phyloP scores from a whole-genome alignment of 92 coral and sea anemone genomes.

The Palythoa caribaeorum region DNA sequence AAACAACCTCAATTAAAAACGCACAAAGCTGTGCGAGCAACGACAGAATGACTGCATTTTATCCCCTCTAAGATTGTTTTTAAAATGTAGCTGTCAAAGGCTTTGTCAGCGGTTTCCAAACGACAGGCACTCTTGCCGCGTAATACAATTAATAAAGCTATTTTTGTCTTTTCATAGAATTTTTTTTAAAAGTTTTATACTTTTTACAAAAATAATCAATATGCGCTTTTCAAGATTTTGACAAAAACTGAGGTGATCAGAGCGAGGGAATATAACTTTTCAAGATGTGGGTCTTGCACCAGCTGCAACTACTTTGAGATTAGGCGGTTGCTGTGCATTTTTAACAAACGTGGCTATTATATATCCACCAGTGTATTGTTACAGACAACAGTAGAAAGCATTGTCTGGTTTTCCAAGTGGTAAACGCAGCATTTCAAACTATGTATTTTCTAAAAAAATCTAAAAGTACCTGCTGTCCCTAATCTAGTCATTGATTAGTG shows the following conservation, averaged over 20 bases:
- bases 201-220: background rate
- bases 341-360: background rate
- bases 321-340: background rate
- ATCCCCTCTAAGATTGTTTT: background rate
- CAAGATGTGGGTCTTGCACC: too few species aligned
- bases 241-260: background rate
- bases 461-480: too few species aligned
- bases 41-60: too few species aligned
- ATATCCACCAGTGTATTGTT: background rate
- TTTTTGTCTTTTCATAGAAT: background rate
- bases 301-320: background rate
- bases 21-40: background rate
- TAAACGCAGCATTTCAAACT: background rate
- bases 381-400: background rate
- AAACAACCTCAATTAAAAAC: background rate
- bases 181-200: background rate
- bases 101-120: constrained; percentile 25
- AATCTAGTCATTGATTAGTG: too few species aligned
- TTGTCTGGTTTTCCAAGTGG: background rate
- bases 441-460: too few species aligned
- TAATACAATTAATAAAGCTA: background rate
- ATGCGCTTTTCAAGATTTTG: background rate
- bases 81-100: constrained; percentile 3
- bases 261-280: background rate
- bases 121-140: background rate